Base-by-base conservation (phyloP, 2,888 invertebrate genomes). In the Leuctra nigra region DNA sequence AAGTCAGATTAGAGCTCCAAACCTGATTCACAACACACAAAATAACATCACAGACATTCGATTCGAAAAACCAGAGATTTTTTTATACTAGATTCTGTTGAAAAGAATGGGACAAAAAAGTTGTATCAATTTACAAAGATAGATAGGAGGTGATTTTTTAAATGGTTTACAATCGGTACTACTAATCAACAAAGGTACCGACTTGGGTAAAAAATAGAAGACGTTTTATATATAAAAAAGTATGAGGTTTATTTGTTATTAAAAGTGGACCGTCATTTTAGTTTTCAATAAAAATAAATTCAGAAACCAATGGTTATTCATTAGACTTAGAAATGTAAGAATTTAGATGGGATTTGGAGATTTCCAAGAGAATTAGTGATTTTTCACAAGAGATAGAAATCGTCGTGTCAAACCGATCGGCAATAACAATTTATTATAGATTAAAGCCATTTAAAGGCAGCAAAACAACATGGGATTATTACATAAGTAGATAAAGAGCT, bases 181-280 rank as follows among this genome's bases (percentile, higher is more conserved):
- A 50, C 50, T 50, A 50, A 50, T 50, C 50, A 33, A 33, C 50
- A 50, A 50, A 50, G 50, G 18, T 7, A 18, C 50, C 50, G 50
- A 23, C 22, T n/a, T 23, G 44, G 20, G 2, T 18, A 29, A 29
- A 29, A 29, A 29, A 29, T 11, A 29, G 6, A 29, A n/a, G n/a
- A n/a, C n/a, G n/a, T n/a, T n/a, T n/a, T n/a, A n/a, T n/a, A n/a
- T n/a, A n/a, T n/a, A n/a, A n/a, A n/a, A n/a, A n/a, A n/a, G n/a
- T n/a, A n/a, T n/a, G n/a, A n/a, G n/a, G 29, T 7, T 11, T 11
- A 29, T 29, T 29, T n/a, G n/a, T n/a, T 29, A 29, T 29, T 29
- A 29, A 29, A 29, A 29, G 29, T 29, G 29, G 29, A 11, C 11
- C 29, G 11, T 29, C 29, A 29, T 29, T 29, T 7, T 6, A 29